These are phyloP conservation scores for Brachynemurus nebulosus DNA, from an alignment of 2,888 invertebrate species.

Conservation along the genomic window DNA sequence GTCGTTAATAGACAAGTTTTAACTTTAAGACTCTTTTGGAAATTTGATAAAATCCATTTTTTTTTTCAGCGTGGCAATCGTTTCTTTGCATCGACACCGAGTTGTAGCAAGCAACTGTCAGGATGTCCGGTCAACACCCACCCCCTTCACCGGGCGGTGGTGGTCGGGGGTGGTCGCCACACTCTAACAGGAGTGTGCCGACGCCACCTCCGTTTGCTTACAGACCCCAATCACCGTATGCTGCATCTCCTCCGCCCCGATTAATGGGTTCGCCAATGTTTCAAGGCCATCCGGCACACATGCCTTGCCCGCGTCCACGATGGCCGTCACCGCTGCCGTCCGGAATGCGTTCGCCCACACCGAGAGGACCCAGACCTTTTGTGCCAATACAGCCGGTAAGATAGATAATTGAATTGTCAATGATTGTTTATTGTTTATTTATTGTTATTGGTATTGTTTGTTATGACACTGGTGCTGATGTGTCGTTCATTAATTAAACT, in stretches of 20 bases:
- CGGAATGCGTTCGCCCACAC: slow-evolving; percentile 37
- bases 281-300: slow-evolving; percentile 35
- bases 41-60: too few relatives aligned
- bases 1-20: too few relatives aligned
- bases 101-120: slow-evolving; percentile 7
- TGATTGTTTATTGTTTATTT: too few relatives aligned
- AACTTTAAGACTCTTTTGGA: too few relatives aligned
- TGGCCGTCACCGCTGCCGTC: slow-evolving; percentile 44
- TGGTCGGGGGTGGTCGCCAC: slow-evolving; percentile 30
- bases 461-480: too few relatives aligned
- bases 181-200: slow-evolving; percentile 34
- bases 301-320: slow-evolving; percentile 51
- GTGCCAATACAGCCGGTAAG: slow-evolving; percentile 15
- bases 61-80: too few relatives aligned
- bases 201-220: slow-evolving; percentile 48
- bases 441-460: too few relatives aligned
- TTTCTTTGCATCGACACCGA: slow-evolving; percentile 8
- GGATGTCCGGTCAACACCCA: slow-evolving; percentile 18
- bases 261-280: slow-evolving; percentile 39
- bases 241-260: slow-evolving; percentile 58
- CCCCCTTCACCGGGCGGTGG: slow-evolving; percentile 31
- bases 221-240: slow-evolving; percentile 63
- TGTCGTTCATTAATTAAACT: too few relatives aligned
- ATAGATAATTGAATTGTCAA: too few relatives aligned
- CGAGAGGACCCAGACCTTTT: slow-evolving; percentile 31